These are phyloP conservation scores for Acromyrmex heyeri DNA, from an alignment of 1,140 invertebrate species.

Conservation along the genomic window DNA sequence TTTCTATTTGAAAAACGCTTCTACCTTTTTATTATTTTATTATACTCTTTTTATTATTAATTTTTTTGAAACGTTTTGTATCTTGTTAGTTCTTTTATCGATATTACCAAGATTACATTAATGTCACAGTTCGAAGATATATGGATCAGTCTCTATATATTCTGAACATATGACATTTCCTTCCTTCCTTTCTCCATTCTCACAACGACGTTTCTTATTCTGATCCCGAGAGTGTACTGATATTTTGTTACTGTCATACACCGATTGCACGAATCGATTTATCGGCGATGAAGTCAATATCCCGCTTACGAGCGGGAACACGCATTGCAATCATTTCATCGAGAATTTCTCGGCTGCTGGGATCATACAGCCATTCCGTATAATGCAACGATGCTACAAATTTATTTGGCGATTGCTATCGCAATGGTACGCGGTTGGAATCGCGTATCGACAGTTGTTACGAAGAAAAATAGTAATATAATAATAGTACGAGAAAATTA, in stretches of 20 bases:
- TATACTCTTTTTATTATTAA: background rate
- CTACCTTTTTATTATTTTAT: background rate
- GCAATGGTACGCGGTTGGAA: background rate
- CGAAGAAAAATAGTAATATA: background rate
- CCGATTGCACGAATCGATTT: slow-evolving; percentile 18
- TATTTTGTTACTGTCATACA: slow-evolving; percentile 36
- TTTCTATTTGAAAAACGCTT: background rate
- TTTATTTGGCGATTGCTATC: slow-evolving; percentile 33
- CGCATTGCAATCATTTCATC: slow-evolving; percentile 8
- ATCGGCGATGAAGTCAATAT: slow-evolving; percentile 26
- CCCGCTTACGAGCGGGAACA: background rate
- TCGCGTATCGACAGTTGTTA: slow-evolving; percentile 22
- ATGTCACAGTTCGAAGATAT: background rate
- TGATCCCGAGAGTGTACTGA: slow-evolving; percentile 23
- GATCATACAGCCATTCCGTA: background rate
- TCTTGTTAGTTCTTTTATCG: slow-evolving; percentile 9
- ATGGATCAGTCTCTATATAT: background rate
- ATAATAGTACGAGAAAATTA: background rate
- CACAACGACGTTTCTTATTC: slow-evolving; percentile 43
- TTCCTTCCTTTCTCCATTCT: background rate
- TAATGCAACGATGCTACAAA: slow-evolving; percentile 27
- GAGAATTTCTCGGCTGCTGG: slow-evolving; percentile 6
- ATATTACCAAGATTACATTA: slow-evolving; percentile 14
- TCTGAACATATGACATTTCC: slow-evolving; percentile 26
- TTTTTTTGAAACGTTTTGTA: background rate